Evolutionary conservation across 2,888 invertebrate species (phyloP).

Genomic region (Pristionchus entomophagus): DNA sequence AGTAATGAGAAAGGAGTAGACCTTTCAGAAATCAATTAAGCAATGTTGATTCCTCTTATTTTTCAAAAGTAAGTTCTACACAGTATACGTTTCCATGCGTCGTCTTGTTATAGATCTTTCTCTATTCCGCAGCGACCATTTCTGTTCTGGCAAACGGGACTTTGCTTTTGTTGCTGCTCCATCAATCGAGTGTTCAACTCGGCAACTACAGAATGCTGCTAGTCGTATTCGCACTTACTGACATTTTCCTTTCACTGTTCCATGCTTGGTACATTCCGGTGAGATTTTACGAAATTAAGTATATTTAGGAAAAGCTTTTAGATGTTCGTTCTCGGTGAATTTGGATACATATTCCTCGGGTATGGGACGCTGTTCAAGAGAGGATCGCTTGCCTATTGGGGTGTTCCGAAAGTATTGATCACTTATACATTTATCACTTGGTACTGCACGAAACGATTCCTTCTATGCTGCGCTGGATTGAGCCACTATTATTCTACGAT

Average conservation of each 20-base stretch:
- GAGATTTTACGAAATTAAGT: background rate
- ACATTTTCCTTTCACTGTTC: background rate
- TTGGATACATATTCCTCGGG: background rate
- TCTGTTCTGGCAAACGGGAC: background rate
- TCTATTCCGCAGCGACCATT: background rate
- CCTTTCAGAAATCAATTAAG: too few species aligned
- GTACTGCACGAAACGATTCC: too few species aligned
- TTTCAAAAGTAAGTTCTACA: background rate
- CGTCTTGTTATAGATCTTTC: too few species aligned
- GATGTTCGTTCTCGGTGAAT: background rate
- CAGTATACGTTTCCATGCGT: background rate
- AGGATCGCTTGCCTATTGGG: background rate
- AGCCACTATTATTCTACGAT: too few species aligned
- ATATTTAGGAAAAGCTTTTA: background rate
- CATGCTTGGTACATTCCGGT: background rate
- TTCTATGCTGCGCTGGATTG: too few species aligned
- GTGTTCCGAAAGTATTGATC: too few species aligned
- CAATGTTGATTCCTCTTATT: background rate
- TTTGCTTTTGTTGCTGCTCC: background rate
- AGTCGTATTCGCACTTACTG: background rate
- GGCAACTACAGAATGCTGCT: background rate
- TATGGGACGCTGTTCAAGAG: background rate
- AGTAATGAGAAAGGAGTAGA: too few species aligned
- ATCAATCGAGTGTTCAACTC: background rate
- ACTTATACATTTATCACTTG: too few species aligned